Percentiles rank a stretch among this genome's conserved stretches.
These are phyloP conservation scores for Kryptolebias ocellatus DNA, from an alignment of 2,797 vertebrate genomes.

Conservation along the genomic window DNA sequence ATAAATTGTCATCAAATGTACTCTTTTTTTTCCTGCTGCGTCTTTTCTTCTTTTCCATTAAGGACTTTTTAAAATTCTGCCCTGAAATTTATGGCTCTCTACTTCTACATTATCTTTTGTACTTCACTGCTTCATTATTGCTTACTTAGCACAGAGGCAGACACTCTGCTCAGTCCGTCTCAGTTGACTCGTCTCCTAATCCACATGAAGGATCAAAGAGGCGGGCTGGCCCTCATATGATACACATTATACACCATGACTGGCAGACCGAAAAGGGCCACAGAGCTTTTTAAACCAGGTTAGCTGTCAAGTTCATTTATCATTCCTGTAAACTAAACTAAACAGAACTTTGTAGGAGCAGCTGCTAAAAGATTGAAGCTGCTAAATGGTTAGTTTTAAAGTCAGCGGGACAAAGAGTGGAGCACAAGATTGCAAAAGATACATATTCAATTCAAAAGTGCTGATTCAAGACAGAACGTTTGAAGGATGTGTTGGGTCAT, in stretches of 20 bases:
- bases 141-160: conserved; percentile 26
- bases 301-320: conserved; percentile 71
- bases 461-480: conserved; percentile 24
- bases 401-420: conserved; percentile 44
- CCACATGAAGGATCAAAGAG: conserved; percentile 69
- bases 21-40: neutral
- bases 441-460: conserved; percentile 26
- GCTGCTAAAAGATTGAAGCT: conserved; percentile 39
- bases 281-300: conserved; percentile 64
- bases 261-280: conserved; percentile 59
- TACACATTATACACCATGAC: conserved; percentile 72
- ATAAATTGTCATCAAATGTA: neutral
- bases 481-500: neutral
- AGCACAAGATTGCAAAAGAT: conserved; percentile 7
- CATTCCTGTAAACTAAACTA: conserved; percentile 43
- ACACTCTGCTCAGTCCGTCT: conserved; percentile 45
- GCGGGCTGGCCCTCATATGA: conserved; percentile 71
- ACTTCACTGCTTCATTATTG: conserved; percentile 16
- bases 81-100: conserved; percentile 5
- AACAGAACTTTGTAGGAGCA: conserved; percentile 46
- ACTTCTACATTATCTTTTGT: neutral
- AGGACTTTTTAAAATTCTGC: neutral
- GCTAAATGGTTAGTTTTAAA: conserved; percentile 45
- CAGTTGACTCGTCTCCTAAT: conserved; percentile 60
- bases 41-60: neutral